Evolutionary conservation across 1,140 invertebrate genomes (phyloP), one percentile per base, ranked within the genome.

Genomic region (Leptinotarsa undecemlineata): DNA sequence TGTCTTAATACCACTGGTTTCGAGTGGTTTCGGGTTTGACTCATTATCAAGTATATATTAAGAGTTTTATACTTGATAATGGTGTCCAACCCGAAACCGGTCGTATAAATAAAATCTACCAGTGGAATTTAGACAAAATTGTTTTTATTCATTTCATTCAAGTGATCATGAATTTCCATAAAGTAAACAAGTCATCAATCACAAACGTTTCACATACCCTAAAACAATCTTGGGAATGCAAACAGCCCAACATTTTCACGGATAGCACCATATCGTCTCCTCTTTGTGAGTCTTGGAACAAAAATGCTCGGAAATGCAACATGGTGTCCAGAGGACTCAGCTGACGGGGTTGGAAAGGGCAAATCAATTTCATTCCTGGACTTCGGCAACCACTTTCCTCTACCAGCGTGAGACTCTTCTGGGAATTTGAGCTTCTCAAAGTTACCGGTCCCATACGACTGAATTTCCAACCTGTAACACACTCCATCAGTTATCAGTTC

Each of bases 281-380:
- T 75, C 88, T 89, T 23, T 85, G 85, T 88, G 91, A 91, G 5
- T 89, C 90, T 75, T 91, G 90, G 79, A 92, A 92, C 86, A 92
- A 88, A 71, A 92, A 91, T 0, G 90, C 90, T 64, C 90, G 86
- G 77, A 91, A 91, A 67, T 87, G 85, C 73, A 90, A 84, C 57
- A 86, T 86, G 20, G 82, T 87, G n/a, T 86, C 83, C 48, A 90
- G 81, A 20, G 85, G 82, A 67, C 81, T 84, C 0, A 83, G 21
- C 75, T 85, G 81, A 80, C 86, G 81, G 73, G 91, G 87, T 79
- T 89, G 79, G 79, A 86, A 75, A 3, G 89, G 86, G 72, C 88
- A 89, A 20, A 90, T 84, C 15, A 83, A 85, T 48, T 84, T 85
- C 80, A 90, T 88, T 48, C 86, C 81, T 0, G 89, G 87, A 83